Evolutionary conservation across 1,140 invertebrate species (phyloP).

Genomic region (Uloborus diversus): DNA sequence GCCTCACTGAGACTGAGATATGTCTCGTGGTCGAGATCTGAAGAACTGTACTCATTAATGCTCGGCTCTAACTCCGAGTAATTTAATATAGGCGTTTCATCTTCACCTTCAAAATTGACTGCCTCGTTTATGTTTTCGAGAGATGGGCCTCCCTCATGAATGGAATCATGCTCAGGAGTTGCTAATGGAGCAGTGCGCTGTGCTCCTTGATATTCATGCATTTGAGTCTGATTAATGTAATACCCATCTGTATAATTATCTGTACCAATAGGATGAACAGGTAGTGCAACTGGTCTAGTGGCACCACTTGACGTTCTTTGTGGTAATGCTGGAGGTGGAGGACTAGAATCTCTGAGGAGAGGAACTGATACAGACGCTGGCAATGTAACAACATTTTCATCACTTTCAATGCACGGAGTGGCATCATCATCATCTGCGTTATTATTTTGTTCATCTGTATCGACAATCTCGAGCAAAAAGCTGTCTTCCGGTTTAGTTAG

Average conservation of each 20-base stretch:
- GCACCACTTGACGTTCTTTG: conserved; percentile 48
- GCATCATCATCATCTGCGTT: conserved; percentile 28
- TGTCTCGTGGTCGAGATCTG: conserved; percentile 47
- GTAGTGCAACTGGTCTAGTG: conserved; percentile 18
- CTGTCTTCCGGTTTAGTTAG: conserved; percentile 72
- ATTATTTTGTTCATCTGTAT: conserved; percentile 72
- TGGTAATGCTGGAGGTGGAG: conserved; percentile 38
- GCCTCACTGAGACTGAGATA: conserved; percentile 44
- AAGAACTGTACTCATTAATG: background rate
- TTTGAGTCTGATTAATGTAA: conserved; percentile 60
- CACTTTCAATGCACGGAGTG: conserved; percentile 17
- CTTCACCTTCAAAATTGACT: conserved; percentile 34
- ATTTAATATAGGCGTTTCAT: conserved; percentile 21
- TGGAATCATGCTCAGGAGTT: conserved; percentile 72
- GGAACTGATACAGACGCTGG: conserved; percentile 32
- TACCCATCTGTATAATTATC: conserved; percentile 28
- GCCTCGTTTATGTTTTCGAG: conserved; percentile 62
- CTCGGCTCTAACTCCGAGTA: conserved; percentile 17
- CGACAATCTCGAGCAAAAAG: conserved; percentile 80
- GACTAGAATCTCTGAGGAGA: conserved; percentile 32
- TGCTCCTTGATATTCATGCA: background rate
- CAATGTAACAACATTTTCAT: conserved; percentile 16
- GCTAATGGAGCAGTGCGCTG: conserved; percentile 69
- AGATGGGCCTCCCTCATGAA: conserved; percentile 67
- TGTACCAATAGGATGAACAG: conserved; percentile 13